phyloP scores from a whole-genome alignment of 1,140 invertebrate species.

The Brachionus asplanchnoidis region DNA sequence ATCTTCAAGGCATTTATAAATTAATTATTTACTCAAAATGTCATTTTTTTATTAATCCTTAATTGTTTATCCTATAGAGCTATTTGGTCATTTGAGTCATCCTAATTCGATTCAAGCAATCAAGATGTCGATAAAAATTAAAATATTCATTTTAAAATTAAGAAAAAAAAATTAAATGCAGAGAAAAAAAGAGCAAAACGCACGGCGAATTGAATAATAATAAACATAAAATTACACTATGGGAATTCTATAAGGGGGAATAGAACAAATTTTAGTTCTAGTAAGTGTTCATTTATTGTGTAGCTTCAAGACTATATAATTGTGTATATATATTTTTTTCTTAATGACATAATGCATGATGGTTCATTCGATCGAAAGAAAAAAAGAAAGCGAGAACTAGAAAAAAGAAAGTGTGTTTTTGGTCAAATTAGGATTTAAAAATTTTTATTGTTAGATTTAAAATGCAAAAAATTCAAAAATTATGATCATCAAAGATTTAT shows the following conservation, averaged over 20 bases:
- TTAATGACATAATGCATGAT: slow-evolving; percentile 24
- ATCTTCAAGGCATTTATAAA: background rate
- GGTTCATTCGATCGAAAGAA: background rate
- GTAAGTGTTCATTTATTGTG: slow-evolving; percentile 8
- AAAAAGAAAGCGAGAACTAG: background rate
- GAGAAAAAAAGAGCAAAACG: background rate
- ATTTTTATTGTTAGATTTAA: slow-evolving; percentile 6
- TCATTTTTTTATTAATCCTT: background rate
- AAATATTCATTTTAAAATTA: background rate
- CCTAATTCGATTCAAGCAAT: background rate
- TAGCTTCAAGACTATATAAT: slow-evolving; percentile 20
- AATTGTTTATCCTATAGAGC: background rate
- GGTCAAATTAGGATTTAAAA: background rate
- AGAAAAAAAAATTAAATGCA: background rate
- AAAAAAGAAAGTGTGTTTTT: background rate
- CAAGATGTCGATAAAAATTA: background rate
- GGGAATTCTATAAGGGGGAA: background rate
- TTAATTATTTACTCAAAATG: background rate
- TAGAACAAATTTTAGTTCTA: slow-evolving; percentile 2
- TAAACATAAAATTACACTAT: background rate
- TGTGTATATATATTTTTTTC: slow-evolving; percentile 17
- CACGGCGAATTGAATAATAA: background rate
- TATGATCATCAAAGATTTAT: background rate
- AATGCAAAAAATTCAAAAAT: slow-evolving; percentile 3
- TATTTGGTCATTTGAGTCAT: background rate